These are phyloP conservation scores for Melanotaenia boesemani DNA, from an alignment of 2,797 vertebrate genomes.

Conservation along the genomic window DNA sequence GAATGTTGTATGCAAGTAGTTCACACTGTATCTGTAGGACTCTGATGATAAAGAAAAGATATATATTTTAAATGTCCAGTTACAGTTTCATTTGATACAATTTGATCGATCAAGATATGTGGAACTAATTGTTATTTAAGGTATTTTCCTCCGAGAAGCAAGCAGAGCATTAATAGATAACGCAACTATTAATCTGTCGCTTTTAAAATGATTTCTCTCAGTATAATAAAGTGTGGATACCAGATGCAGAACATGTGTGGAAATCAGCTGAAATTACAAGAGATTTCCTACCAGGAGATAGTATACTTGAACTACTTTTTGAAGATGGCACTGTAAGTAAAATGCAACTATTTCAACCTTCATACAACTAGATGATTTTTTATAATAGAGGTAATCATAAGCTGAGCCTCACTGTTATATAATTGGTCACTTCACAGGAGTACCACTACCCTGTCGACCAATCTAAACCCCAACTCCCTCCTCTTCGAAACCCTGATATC, in stretches of 20 bases:
- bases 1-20: constrained; percentile 10
- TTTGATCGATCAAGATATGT: background rate
- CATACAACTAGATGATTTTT: constrained; percentile 7
- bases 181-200: background rate
- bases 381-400: constrained; percentile 9
- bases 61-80: background rate
- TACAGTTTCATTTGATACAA: background rate
- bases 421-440: constrained; percentile 79
- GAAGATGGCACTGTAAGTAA: constrained; percentile 92
- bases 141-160: too few species aligned
- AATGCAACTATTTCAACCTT: constrained; percentile 16
- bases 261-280: constrained; percentile 92
- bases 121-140: background rate
- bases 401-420: constrained; percentile 14
- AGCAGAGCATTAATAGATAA: background rate
- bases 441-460: constrained; percentile 84
- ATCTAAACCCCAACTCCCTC: constrained; percentile 84
- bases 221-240: constrained; percentile 98
- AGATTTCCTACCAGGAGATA: constrained; percentile 86
- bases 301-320: constrained; percentile 83
- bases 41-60: background rate
- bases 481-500: constrained; percentile 95
- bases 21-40: background rate
- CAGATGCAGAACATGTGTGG: constrained; percentile 92
- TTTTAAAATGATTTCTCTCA: constrained; percentile 55